A percentile compares a stretch with the other conserved stretches of the same genome.
These are phyloP conservation scores for Pipra filicauda DNA, from an alignment of 2,113 vertebrate genomes.

Conservation along the genomic window DNA sequence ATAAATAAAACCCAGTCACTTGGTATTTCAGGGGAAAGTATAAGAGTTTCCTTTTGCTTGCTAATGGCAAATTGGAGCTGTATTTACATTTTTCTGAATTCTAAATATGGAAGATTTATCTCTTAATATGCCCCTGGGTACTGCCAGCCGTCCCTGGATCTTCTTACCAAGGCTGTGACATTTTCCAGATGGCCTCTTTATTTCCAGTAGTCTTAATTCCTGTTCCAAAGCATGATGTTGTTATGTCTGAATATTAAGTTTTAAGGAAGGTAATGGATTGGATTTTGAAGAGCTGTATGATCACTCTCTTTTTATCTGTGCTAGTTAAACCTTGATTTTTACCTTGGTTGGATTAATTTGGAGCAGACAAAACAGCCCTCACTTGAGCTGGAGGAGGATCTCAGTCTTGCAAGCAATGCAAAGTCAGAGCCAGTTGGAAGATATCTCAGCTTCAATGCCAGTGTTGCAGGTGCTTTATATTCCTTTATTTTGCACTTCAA, in stretches of 20 bases:
- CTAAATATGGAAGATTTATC: constrained; percentile 6
- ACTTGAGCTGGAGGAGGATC: background rate
- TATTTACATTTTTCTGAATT: background rate
- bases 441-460: background rate
- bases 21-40: background rate
- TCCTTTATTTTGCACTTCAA: background rate
- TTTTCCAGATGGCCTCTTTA: constrained; percentile 1
- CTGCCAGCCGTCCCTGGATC: background rate
- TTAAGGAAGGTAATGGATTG: background rate
- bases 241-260: background rate
- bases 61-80: background rate
- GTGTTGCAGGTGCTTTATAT: background rate
- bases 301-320: background rate
- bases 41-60: background rate
- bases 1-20: background rate
- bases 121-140: constrained; percentile 21
- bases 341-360: background rate
- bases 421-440: background rate
- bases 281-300: background rate
- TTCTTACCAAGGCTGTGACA: background rate
- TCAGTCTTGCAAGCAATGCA: background rate
- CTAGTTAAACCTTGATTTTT: background rate
- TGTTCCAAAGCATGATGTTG: background rate
- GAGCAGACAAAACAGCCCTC: background rate
- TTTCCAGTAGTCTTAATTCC: background rate